These are phyloP conservation scores for Silvanus unidentatus DNA, from an alignment of 2,888 invertebrate species.

Conservation along the genomic window DNA sequence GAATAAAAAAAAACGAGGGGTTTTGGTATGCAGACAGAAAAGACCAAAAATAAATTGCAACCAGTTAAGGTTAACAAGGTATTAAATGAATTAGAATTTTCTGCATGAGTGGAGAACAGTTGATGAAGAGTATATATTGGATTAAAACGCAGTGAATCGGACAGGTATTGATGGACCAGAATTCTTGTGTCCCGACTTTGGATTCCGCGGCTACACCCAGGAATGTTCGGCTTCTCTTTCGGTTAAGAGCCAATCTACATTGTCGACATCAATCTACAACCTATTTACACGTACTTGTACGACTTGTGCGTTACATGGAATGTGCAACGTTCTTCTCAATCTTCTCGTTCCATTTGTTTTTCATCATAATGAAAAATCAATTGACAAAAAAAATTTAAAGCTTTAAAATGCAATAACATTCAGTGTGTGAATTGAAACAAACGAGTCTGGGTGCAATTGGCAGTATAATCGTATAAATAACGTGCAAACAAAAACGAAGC, in stretches of 20 bases:
- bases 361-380: no score
- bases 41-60: no score
- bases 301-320: not conserved
- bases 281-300: constrained; percentile 19
- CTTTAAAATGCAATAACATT: no score
- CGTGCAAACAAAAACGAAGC: not conserved
- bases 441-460: constrained; percentile 5
- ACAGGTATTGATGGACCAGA: constrained; percentile 30
- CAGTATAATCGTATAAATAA: constrained; percentile 1
- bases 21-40: no score
- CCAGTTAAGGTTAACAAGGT: not conserved
- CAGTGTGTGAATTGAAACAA: no score
- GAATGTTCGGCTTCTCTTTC: constrained; percentile 23
- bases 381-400: no score
- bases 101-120: not conserved
- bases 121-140: not conserved
- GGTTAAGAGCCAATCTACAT: constrained; percentile 22
- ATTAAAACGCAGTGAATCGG: constrained; percentile 9
- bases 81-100: constrained; percentile 1
- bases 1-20: no score
- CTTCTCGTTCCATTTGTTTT: no score
- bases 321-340: not conserved
- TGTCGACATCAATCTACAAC: constrained; percentile 23
- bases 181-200: constrained; percentile 26
- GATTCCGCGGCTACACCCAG: constrained; percentile 30